A percentile compares a stretch with the other conserved stretches of the same genome.
Conservation (phyloP, 2,797 vertebrate species). For the Uromys caudimaculatus region DNA sequence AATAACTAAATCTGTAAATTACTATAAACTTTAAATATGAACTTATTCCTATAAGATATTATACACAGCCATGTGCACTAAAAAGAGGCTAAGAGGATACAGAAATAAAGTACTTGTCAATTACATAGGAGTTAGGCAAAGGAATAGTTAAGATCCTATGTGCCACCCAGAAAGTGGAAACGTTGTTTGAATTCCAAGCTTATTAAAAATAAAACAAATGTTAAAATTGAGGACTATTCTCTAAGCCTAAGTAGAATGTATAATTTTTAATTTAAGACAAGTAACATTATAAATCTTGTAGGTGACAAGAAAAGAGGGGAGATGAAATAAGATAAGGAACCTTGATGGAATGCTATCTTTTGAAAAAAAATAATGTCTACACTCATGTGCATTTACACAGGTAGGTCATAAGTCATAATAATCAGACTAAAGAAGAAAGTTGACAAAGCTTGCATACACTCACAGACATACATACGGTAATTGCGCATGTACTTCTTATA, state of each 20-base stretch:
- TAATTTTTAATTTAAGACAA: background rate
- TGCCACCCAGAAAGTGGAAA: background rate
- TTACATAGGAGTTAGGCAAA: background rate
- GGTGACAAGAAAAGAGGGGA: background rate
- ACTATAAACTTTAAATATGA: background rate
- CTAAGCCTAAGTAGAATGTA: background rate
- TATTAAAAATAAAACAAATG: background rate
- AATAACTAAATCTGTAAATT: background rate
- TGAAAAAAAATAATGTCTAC: background rate
- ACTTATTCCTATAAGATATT: background rate
- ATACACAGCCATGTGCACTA: background rate
- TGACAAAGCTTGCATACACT: background rate
- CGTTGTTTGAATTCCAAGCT: constrained; percentile 6
- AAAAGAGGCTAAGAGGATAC: background rate
- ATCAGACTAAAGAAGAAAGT: background rate
- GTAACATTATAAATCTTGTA: background rate
- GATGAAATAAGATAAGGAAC: background rate
- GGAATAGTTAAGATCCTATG: background rate
- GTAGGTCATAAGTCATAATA: background rate
- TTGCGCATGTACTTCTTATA: background rate
- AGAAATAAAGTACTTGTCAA: background rate
- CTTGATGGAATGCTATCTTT: background rate
- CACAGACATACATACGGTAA: background rate
- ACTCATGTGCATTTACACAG: background rate
- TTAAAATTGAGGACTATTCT: constrained; percentile 31